Percentiles rank a stretch among this genome's conserved stretches.
Conservation (phyloP, 1,140 invertebrate species). For the Eufriesea mexicana region DNA sequence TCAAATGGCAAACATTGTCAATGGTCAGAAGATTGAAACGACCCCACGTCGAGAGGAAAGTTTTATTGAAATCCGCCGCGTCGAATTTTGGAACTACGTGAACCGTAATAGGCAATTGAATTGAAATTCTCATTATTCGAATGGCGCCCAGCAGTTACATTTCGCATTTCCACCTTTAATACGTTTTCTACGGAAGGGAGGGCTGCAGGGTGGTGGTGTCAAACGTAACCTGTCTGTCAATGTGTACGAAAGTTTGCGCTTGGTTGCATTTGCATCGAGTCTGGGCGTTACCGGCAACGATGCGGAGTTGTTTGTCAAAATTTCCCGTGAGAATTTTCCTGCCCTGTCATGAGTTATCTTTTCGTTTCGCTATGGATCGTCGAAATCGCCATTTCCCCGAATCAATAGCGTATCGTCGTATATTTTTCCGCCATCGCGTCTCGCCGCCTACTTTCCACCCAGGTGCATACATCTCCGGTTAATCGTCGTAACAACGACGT, state of each 20-base stretch:
- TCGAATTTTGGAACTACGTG: constrained; percentile 1
- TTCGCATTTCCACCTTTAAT: constrained; percentile 44
- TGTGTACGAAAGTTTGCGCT: constrained; percentile 57
- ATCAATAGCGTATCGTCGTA: constrained; percentile 24
- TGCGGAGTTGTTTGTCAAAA: constrained; percentile 65
- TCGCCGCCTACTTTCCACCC: neutral
- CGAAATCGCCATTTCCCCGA: neutral
- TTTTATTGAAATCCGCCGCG: constrained; percentile 12
- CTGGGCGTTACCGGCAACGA: constrained; percentile 54
- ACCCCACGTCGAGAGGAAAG: constrained; percentile 4
- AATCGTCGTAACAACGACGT: neutral
- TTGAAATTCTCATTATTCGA: constrained; percentile 50
- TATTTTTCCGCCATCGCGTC: neutral
- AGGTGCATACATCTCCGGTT: neutral
- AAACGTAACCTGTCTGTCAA: constrained; percentile 55
- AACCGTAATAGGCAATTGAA: constrained; percentile 33
- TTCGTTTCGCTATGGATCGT: constrained; percentile 45
- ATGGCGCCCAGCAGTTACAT: constrained; percentile 36
- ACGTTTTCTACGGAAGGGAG: neutral
- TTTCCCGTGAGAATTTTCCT: constrained; percentile 64
- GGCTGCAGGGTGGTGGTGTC: neutral
- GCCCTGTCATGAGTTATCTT: constrained; percentile 59
- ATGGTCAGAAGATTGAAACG: neutral
- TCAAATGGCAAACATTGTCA: neutral
- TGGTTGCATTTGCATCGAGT: constrained; percentile 63